Evolutionary conservation across 2,113 vertebrate species (phyloP), one percentile per base, ranked within the genome.

Genomic region (Mionectes macconnelli): DNA sequence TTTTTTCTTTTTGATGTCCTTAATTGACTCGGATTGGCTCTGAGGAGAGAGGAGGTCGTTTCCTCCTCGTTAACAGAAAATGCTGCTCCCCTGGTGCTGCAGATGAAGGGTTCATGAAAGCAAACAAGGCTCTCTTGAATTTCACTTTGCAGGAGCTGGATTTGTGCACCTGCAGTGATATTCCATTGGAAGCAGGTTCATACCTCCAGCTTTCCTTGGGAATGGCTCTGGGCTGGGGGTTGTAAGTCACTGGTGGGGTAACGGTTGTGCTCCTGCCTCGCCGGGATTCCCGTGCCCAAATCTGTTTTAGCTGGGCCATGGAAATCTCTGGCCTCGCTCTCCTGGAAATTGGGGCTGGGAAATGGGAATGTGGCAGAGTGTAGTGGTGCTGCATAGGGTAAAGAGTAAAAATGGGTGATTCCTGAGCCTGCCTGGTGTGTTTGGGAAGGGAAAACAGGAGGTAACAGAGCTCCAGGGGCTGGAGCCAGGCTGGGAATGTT

Each of bases 401-500:
- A 76, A 72, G 52, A 52, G 20, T 75, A 45, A 77, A 76, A 83
- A 56, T 3, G 4, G 44, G 4, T 11, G 0, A 10, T 27, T 56
- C 30, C 2, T 1, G 56, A 31, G 45, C 1, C 5, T 72, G 49
- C 27, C 12, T 17, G 1, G 17, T 39, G 66, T 5, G 19, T 40
- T 67, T 52, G 50, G 44, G 6, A 47, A 40, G 25, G 50, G 28
- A 4, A 63, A 80, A 64, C 14, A 3, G 0, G 0, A 20, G 33
- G 6, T 67, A 14, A 37, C 24, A 4, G 40, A 44, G 62, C 23
- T 20, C 28, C 0, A 14, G 22, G 14, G 6, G 55, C 12, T 69
- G 63, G 56, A 76, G 40, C 17, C 0, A 12, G 59, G 4, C 16
- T 25, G 69, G 40, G 40, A 1, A 0, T 33, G 77, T 0, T 14